Evolutionary conservation across 1,140 invertebrate species (phyloP).

Genomic region (Hestina assimilis): DNA sequence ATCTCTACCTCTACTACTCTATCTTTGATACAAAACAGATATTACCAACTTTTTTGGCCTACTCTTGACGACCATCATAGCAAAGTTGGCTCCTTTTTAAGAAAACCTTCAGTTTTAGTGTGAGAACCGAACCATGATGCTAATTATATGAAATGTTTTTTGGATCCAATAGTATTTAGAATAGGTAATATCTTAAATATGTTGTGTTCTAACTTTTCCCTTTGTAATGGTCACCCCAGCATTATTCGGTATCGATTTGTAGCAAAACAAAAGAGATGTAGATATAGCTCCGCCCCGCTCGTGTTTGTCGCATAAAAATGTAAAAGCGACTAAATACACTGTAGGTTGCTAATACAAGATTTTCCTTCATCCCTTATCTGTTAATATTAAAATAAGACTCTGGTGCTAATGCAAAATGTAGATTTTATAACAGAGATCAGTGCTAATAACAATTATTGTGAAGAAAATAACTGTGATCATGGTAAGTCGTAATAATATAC

Average conservation of each 20-base stretch:
- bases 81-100: not conserved
- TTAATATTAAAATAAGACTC: constrained; percentile 3
- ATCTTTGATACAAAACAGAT: too few relatives aligned
- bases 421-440: not conserved
- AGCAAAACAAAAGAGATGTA: constrained; percentile 46
- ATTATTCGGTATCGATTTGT: constrained; percentile 57
- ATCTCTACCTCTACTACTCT: not conserved
- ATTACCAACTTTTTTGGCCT: not conserved
- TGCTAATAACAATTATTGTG: constrained; percentile 4
- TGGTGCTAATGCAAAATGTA: constrained; percentile 32
- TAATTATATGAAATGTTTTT: too few relatives aligned
- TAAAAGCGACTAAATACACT: constrained; percentile 42
- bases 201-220: not conserved
- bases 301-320: constrained; percentile 67
- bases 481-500: constrained; percentile 29
- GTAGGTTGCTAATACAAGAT: constrained; percentile 28
- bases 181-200: not conserved
- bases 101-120: not conserved
- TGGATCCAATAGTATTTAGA: not conserved
- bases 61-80: not conserved
- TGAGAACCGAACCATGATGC: too few relatives aligned
- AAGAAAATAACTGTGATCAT: constrained; percentile 15
- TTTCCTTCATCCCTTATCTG: constrained; percentile 14
- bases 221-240: constrained; percentile 55
- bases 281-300: constrained; percentile 47